Base-by-base conservation (phyloP, 2,797 vertebrate species). In the Dermochelys coriacea region DNA sequence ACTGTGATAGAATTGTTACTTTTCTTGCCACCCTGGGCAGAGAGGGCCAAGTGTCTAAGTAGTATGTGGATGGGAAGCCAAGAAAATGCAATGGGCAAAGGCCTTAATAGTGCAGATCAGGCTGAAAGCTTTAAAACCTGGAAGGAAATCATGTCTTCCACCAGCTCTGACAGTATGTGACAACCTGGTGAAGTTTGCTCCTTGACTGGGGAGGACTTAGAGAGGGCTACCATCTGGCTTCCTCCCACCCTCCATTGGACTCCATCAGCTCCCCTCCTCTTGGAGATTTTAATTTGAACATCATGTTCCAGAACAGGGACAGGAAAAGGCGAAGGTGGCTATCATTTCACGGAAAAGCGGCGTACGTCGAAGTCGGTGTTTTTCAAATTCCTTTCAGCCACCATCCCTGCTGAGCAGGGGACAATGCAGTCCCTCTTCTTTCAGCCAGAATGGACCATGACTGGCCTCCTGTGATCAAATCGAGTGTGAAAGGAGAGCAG, bases 381-480 rank as follows among this genome's bases (percentile, higher is more conserved):
- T 97, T 98, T 95, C 95, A 95, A 88, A 96, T 96, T 96, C 97
- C 95, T 97, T 93, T 95, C 96, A 93, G 97, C 96, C 95, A 89
- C 94, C 96, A 97, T 96, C 94, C 93, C 96, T 96, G 87, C 97
- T 97, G 97, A 96, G 97, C 92, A 93, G 25, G 25, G 96, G 96
- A 98, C 98, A 98, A 98, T 97, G 97, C 95, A 95, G 94, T 51
- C 97, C 97, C 97, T 98, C 97, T 98, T 94, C 10, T 93, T 97
- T 95, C 16, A 1, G 93, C 93, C 14, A 2, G 82, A 96, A 94
- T 0, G 5, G 94, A 82, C 81, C 91, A 97, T 95, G 96, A 97
- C 98, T 97, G 95, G 94, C 97, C 98, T 97, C 98, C 98, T 98
- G 98, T 97, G 96, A 97, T 91, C 93, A 92, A 94, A 95, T 80